Conservation (phyloP, 2,797 vertebrate genomes). For the Melanotaenia pygmaea region DNA sequence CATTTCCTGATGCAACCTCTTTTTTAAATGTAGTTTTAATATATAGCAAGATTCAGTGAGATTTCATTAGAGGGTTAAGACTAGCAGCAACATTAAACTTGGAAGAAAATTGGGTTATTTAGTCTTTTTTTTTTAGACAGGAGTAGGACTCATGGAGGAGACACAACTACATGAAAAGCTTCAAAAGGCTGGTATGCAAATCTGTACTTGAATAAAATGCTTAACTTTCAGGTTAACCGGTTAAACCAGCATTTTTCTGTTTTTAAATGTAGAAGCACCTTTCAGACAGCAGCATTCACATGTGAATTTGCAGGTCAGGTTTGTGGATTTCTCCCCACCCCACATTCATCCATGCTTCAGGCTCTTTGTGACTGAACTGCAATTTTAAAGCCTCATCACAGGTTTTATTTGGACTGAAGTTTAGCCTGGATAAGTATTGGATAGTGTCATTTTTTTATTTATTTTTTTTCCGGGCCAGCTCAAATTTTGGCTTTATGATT, state of each 20-base stretch:
- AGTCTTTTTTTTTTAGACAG: background rate
- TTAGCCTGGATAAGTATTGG: constrained; percentile 17
- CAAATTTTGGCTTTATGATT: background rate
- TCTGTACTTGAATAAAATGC: too few species aligned
- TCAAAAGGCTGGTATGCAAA: background rate
- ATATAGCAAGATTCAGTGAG: background rate
- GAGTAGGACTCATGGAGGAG: too few species aligned
- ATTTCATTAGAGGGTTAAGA: background rate
- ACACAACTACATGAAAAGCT: background rate
- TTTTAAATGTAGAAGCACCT: background rate
- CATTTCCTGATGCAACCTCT: background rate
- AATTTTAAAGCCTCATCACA: constrained; percentile 2
- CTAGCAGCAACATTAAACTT: too few species aligned
- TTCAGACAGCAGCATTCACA: background rate
- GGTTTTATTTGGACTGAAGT: constrained; percentile 8
- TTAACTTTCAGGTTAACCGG: background rate
- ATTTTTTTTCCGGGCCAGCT: constrained; percentile 15
- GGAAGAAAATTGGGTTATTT: background rate
- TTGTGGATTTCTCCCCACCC: background rate
- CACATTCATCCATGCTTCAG: background rate
- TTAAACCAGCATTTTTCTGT: background rate
- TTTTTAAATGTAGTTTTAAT: background rate
- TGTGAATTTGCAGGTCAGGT: background rate
- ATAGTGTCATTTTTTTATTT: background rate
- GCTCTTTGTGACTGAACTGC: background rate